These are phyloP conservation scores for Ditula angustiorana DNA, from an alignment of 2,888 invertebrate genomes.

Conservation along the genomic window DNA sequence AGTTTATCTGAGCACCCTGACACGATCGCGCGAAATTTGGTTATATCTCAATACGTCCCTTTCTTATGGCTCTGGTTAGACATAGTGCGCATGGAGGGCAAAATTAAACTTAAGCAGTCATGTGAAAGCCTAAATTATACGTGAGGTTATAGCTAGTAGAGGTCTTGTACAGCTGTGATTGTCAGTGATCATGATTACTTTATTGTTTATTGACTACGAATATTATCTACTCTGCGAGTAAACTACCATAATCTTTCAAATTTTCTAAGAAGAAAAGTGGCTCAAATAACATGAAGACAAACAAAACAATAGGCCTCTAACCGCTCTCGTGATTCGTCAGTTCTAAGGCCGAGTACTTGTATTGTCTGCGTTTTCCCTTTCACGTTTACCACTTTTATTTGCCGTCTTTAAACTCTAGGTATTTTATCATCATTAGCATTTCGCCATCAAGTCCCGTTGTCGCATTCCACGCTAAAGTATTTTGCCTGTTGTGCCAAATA, in stretches of 20 bases:
- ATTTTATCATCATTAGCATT: slow-evolving; percentile 14
- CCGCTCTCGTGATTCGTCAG: slow-evolving; percentile 17
- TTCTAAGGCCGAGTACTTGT: background rate
- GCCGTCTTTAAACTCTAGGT: slow-evolving; percentile 3
- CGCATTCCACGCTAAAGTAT: slow-evolving; percentile 2
- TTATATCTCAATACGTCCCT: no score
- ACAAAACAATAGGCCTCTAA: background rate
- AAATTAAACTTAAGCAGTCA: no score
- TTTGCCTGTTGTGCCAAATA: slow-evolving; percentile 17
- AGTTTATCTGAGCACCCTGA: no score
- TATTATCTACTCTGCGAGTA: slow-evolving; percentile 4
- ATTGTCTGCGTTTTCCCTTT: slow-evolving; percentile 28
- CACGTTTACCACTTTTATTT: slow-evolving; percentile 17
- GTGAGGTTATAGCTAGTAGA: no score
- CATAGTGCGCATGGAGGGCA: no score
- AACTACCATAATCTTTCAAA: slow-evolving; percentile 12
- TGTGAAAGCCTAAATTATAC: no score
- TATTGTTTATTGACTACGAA: slow-evolving; percentile 11
- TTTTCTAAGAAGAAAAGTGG: slow-evolving; percentile 35
- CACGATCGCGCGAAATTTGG: no score
- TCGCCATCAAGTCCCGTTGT: slow-evolving; percentile 23
- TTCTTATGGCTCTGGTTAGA: no score
- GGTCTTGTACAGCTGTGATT: slow-evolving; percentile 5
- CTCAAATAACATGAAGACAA: background rate
- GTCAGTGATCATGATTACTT: slow-evolving; percentile 13